Evolutionary conservation across 2,113 vertebrate genomes (phyloP), one percentile per base, ranked within the genome.

Genomic region (Lamprotornis superbus): DNA sequence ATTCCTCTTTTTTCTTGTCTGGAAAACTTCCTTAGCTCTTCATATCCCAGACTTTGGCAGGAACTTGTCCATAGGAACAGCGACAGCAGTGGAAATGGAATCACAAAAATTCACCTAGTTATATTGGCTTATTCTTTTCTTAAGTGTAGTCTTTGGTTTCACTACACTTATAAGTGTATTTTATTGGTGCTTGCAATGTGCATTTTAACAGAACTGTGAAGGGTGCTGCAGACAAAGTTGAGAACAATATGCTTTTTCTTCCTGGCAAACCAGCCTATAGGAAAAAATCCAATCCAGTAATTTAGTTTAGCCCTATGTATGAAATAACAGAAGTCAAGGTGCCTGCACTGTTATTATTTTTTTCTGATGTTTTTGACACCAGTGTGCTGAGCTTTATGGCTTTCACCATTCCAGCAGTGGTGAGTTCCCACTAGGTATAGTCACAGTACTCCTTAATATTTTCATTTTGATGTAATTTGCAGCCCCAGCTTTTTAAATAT

Each of bases 401-500:
- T 96, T 89, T 92, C 97, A 76, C 94, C 75, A 71, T 96, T 98
- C 93, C 98, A 96, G 94, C 95, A 97, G 96, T 90, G 95, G 97
- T 84, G 98, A 98, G 98, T 98, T 98, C 97, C 98, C 98, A 99
- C 99, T 99, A 98, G 99, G 99, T 98, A 98, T 97, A 99, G 98
- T 98, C 98, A 96, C 99, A 99, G 99, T 99, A 99, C 99, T 99
- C 99, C 99, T 99, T 99, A 99, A 99, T 99, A 99, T 99, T 99
- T 99, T 99, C 99, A 99, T 99, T 99, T 99, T 99, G 99, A 99
- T 99, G 99, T 99, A 99, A 99, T 99, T 99, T 99, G 99, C 96
- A 97, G 99, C 98, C 98, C 98, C 98, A 98, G 99, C 99, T 99
- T 99, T 99, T 99, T 99, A 99, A 99, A 99, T 99, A 99, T 99